Evolutionary conservation across 2,113 vertebrate genomes (phyloP).

Genomic region (Redunca redunca): DNA sequence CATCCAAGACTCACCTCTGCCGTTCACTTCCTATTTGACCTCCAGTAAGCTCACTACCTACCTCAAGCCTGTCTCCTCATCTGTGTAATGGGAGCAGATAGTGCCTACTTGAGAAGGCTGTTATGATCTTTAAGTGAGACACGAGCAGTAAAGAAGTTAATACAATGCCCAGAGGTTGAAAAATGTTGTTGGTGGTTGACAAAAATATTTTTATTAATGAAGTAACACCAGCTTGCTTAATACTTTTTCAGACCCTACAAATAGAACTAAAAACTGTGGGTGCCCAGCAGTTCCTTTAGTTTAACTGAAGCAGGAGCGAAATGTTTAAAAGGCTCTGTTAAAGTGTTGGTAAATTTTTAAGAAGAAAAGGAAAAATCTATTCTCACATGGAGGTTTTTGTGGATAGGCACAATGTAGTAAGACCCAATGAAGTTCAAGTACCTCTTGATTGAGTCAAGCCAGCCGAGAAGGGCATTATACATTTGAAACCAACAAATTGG

Average conservation of each 20-base stretch:
- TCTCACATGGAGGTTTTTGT: neutral
- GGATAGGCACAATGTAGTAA: neutral
- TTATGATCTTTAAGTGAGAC: neutral
- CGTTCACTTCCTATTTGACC: neutral
- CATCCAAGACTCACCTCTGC: neutral
- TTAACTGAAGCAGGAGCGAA: neutral
- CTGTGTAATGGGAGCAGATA: neutral
- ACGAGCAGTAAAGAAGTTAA: neutral
- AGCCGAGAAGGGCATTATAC: neutral
- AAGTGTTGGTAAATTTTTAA: neutral
- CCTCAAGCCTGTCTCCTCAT: neutral
- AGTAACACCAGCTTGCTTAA: neutral
- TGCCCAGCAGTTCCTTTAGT: neutral
- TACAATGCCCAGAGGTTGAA: neutral
- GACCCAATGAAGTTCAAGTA: conserved; percentile 23
- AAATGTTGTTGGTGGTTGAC: neutral
- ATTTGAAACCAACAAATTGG: conserved; percentile 55
- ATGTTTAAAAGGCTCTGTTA: neutral
- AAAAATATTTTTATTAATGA: neutral
- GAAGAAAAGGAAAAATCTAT: neutral
- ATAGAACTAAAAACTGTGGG: neutral
- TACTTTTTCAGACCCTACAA: neutral
- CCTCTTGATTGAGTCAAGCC: conserved; percentile 21
- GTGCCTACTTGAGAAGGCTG: neutral
- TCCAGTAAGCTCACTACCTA: neutral